Conservation (phyloP, 2,888 invertebrate species). For the Orthosia incerta region DNA sequence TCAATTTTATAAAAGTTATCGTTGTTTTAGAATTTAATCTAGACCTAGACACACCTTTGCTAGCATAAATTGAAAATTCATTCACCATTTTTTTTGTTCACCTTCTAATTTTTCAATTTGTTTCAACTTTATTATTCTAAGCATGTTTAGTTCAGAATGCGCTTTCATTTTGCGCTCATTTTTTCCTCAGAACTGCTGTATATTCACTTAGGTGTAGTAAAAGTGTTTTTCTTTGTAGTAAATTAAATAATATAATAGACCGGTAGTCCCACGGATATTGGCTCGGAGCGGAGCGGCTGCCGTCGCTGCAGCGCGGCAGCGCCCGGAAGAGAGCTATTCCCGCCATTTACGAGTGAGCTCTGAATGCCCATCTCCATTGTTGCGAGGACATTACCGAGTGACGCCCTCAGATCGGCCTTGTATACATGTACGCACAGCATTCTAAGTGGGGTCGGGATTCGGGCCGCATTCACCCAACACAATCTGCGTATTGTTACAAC, state of each 20-base stretch:
- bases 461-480: constrained; percentile 33
- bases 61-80: not conserved
- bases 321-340: constrained; percentile 81
- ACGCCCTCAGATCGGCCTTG: constrained; percentile 68
- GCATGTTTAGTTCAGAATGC: constrained; percentile 15
- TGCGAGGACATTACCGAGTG: constrained; percentile 69
- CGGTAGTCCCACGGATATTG: constrained; percentile 58
- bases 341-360: constrained; percentile 77
- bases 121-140: not conserved
- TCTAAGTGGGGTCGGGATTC: constrained; percentile 57
- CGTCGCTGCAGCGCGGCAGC: constrained; percentile 59
- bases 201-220: not conserved
- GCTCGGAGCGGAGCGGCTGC: constrained; percentile 37
- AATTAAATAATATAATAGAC: constrained; percentile 50
- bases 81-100: not conserved
- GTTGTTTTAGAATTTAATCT: not conserved
- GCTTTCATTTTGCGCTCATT: constrained; percentile 10
- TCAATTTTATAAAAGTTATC: not conserved
- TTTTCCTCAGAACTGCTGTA: not conserved
- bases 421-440: constrained; percentile 44
- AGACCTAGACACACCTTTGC: not conserved
- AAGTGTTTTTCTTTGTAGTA: constrained; percentile 21
- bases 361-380: constrained; percentile 77
- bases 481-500: constrained; percentile 35
- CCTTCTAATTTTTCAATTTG: constrained; percentile 2